phyloP scores from a whole-genome alignment of 2,797 vertebrate genomes.

The Serranus cabrilla region DNA sequence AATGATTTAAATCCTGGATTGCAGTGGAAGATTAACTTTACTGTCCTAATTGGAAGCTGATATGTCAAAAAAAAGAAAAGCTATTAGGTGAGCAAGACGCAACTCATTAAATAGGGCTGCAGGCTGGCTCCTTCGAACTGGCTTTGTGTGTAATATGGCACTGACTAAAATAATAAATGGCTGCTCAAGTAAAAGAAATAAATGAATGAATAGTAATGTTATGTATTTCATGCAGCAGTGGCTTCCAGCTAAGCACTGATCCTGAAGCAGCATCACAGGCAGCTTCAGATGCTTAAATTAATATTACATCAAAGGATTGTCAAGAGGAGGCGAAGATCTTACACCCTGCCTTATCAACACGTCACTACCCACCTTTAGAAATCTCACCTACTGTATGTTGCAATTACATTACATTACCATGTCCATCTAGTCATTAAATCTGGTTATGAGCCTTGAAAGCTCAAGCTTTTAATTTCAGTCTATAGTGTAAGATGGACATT shows the following conservation, averaged over 20 bases:
- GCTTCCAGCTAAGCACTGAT: constrained; percentile 7
- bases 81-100: not conserved
- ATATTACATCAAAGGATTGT: constrained; percentile 41
- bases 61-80: not conserved
- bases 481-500: not conserved
- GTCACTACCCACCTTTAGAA: not conserved
- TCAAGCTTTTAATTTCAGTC: too few species aligned
- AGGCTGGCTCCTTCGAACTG: not conserved
- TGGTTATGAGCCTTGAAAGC: too few species aligned
- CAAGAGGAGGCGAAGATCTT: constrained; percentile 1
- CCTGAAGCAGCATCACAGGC: constrained; percentile 17
- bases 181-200: not conserved
- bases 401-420: not conserved
- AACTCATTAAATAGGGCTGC: not conserved
- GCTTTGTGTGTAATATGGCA: not conserved
- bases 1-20: not conserved
- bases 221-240: not conserved
- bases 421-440: not conserved
- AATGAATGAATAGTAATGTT: too few species aligned
- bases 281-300: constrained; percentile 25
- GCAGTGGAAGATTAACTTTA: not conserved
- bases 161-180: not conserved
- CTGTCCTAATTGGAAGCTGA: not conserved
- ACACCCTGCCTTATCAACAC: constrained; percentile 5
- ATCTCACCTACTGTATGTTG: not conserved